Evolutionary conservation across 2,888 invertebrate species (phyloP).

Genomic region (Shargacucullia verbasci): DNA sequence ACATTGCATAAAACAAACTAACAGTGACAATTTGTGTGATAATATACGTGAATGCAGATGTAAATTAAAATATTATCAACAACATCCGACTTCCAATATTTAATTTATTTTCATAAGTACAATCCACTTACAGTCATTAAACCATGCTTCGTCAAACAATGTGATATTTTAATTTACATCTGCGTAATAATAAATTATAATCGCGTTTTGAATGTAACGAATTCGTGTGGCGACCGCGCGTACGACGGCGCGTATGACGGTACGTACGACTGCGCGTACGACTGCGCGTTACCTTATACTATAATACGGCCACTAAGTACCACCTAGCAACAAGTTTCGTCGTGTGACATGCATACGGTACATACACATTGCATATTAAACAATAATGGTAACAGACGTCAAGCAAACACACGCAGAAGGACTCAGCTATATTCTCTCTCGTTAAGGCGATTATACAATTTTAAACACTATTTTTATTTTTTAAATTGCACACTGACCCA

Average conservation of each 20-base stretch:
- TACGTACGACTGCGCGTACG: slow-evolving; percentile 18
- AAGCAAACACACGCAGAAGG: slow-evolving; percentile 83
- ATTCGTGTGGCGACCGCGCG: slow-evolving; percentile 14
- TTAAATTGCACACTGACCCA: slow-evolving; percentile 87
- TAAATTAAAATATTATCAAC: slow-evolving; percentile 48
- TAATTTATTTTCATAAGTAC: slow-evolving; percentile 45
- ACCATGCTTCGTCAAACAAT: slow-evolving; percentile 22
- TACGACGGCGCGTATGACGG: slow-evolving; percentile 20
- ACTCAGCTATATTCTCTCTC: slow-evolving; percentile 88
- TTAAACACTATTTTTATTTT: slow-evolving; percentile 80
- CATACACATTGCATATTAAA: slow-evolving; percentile 70
- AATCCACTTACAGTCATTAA: slow-evolving; percentile 30
- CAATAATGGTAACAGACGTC: slow-evolving; percentile 73
- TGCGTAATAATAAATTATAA: slow-evolving; percentile 25
- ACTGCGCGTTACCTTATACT: slow-evolving; percentile 32
- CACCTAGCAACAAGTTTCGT: slow-evolving; percentile 65
- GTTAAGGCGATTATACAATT: slow-evolving; percentile 87
- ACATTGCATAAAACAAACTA: slow-evolving; percentile 41
- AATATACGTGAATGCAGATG: slow-evolving; percentile 31
- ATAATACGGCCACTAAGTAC: slow-evolving; percentile 48
- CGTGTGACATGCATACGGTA: slow-evolving; percentile 64
- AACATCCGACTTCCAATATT: slow-evolving; percentile 15
- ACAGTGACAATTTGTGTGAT: slow-evolving; percentile 41
- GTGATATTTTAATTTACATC: slow-evolving; percentile 51
- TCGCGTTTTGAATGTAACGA: slow-evolving; percentile 29